Evolutionary conservation across 2,888 invertebrate species (phyloP).

Genomic region (Adineta ricciae): DNA sequence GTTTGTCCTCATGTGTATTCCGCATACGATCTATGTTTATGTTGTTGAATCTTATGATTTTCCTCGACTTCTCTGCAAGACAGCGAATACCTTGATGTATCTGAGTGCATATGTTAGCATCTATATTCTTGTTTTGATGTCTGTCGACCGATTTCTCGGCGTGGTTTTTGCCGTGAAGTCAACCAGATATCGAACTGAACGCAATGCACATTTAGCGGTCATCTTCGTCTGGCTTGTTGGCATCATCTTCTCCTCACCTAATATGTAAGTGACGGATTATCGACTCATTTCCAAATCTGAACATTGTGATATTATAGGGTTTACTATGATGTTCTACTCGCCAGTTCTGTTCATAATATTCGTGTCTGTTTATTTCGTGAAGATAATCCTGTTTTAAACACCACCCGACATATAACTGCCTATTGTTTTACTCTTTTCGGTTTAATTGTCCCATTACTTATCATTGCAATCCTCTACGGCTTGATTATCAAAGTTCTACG

Average conservation of each 20-base stretch:
- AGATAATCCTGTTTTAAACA: not conserved
- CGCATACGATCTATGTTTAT: slow-evolving; percentile 84
- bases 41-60: slow-evolving; percentile 71
- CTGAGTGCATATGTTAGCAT: slow-evolving; percentile 85
- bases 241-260: slow-evolving; percentile 43
- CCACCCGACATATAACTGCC: not conserved
- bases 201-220: slow-evolving; percentile 69
- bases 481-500: slow-evolving; percentile 71
- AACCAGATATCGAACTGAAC: slow-evolving; percentile 66
- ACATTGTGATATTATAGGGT: not conserved
- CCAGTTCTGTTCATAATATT: not conserved
- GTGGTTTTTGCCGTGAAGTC: slow-evolving; percentile 83
- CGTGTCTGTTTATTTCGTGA: not conserved
- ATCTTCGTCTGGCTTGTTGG: slow-evolving; percentile 71
- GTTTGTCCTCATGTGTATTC: slow-evolving; percentile 83
- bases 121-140: slow-evolving; percentile 84
- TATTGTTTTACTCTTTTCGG: slow-evolving; percentile 58
- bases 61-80: slow-evolving; percentile 76
- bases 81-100: slow-evolving; percentile 78
- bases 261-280: slow-evolving; percentile 40
- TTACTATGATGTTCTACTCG: not conserved
- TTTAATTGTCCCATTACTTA: slow-evolving; percentile 72
- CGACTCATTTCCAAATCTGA: too few relatives aligned
- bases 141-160: slow-evolving; percentile 75
- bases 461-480: slow-evolving; percentile 76